phyloP scores from a whole-genome alignment of 2,888 invertebrate species.

The Leistus spinibarbis region DNA sequence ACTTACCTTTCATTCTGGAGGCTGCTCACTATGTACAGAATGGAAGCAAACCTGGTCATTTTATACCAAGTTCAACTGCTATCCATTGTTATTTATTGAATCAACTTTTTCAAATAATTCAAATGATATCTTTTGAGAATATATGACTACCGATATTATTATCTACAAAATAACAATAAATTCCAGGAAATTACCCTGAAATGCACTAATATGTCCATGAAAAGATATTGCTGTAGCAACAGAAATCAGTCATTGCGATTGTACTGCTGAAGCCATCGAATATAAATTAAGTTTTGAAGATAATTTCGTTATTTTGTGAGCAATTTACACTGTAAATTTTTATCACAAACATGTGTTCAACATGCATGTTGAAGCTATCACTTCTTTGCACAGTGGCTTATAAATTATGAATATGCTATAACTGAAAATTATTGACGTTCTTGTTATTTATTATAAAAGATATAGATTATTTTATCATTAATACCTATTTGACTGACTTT shows the following conservation, averaged over 20 bases:
- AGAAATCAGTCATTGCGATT: not conserved
- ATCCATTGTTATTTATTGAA: constrained; percentile 9
- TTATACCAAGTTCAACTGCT: constrained; percentile 2
- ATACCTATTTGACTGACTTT: no score
- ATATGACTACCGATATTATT: not conserved
- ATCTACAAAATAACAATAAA: not conserved
- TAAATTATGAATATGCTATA: not conserved
- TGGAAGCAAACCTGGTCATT: not conserved
- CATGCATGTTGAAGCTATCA: not conserved
- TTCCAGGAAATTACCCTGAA: not conserved
- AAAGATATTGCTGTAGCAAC: not conserved
- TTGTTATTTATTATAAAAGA: not conserved
- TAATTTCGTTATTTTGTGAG: no score
- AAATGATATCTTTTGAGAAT: not conserved
- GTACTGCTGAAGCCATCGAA: no score
- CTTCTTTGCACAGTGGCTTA: not conserved
- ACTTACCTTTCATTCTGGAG: constrained; percentile 6
- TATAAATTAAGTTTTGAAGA: no score
- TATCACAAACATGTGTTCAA: not conserved
- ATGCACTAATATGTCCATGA: not conserved
- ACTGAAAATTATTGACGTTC: not conserved
- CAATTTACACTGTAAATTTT: not conserved
- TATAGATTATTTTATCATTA: no score
- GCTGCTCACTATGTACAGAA: not conserved
- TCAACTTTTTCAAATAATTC: constrained; percentile 6